These are phyloP conservation scores for Drosophila melanica DNA, from an alignment of 1,140 invertebrate genomes.

Conservation along the genomic window DNA sequence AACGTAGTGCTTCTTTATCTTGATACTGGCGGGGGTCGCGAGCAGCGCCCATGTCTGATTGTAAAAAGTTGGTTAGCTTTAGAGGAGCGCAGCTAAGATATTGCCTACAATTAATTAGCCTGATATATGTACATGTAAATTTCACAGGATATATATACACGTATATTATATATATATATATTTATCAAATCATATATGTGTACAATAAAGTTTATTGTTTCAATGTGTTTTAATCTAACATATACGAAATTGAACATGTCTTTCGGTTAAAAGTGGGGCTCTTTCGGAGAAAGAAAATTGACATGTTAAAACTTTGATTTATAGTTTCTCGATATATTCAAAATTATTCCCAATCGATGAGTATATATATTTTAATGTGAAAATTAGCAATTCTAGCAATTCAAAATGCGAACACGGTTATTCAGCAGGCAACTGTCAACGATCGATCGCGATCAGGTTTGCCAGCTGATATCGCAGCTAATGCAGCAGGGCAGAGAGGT, in stretches of 20 bases:
- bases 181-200: constrained; percentile 58
- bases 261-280: too few species aligned
- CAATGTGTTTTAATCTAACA: constrained; percentile 50
- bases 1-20: constrained; percentile 39
- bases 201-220: constrained; percentile 79
- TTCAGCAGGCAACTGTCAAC: constrained; percentile 1
- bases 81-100: constrained; percentile 27
- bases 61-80: constrained; percentile 66
- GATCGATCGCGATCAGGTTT: constrained; percentile 2
- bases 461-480: background rate
- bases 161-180: constrained; percentile 20
- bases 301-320: too few species aligned
- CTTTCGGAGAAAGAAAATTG: too few species aligned
- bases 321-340: too few species aligned
- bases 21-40: constrained; percentile 10
- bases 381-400: background rate
- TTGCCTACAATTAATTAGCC: constrained; percentile 16
- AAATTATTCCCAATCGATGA: too few species aligned
- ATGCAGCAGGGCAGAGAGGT: constrained; percentile 3
- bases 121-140: constrained; percentile 33
- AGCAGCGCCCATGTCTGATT: constrained; percentile 46
- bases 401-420: constrained; percentile 9
- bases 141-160: constrained; percentile 8
- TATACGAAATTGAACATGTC: background rate
- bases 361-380: too few species aligned